A percentile compares a stretch with the other conserved stretches of the same genome.
Conservation (phyloP, 2,888 invertebrate genomes). For the Athrips mouffetella region DNA sequence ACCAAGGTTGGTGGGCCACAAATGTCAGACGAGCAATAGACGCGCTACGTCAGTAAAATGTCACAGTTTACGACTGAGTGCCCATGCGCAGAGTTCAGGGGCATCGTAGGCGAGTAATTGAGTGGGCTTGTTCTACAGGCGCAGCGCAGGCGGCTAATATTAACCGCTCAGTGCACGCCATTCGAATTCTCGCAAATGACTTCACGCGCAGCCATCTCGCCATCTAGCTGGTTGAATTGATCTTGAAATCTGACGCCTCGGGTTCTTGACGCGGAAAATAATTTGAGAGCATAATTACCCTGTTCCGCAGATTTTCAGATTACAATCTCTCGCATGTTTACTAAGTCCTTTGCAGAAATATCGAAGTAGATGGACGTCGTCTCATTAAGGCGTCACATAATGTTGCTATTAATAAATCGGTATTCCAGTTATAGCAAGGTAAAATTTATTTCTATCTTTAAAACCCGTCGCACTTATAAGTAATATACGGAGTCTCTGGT, state of each 20-base stretch:
- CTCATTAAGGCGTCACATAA: no score
- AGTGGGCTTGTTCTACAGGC: conserved; percentile 12
- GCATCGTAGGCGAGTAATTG: conserved; percentile 28
- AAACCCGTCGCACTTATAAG: no score
- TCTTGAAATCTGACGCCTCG: conserved; percentile 8
- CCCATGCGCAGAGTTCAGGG: conserved; percentile 58
- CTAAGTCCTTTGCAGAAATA: no score
- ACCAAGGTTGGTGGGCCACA: conserved; percentile 52
- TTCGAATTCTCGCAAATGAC: neutral
- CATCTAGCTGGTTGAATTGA: conserved; percentile 8
- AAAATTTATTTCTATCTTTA: no score
- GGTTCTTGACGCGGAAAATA: neutral
- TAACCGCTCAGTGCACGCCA: conserved; percentile 8
- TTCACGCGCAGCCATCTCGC: neutral
- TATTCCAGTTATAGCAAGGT: no score
- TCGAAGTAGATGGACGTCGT: no score
- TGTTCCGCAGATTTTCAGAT: no score
- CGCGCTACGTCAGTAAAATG: conserved; percentile 67
- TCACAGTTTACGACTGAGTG: conserved; percentile 61
- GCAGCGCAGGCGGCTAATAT: conserved; percentile 8
- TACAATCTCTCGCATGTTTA: no score
- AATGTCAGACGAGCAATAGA: conserved; percentile 54
- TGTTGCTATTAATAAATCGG: no score
- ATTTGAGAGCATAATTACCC: no score
- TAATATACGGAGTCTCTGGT: no score